Percentiles rank a stretch among this genome's conserved stretches.
Conservation (phyloP, 2,888 invertebrate genomes). For the Antitype chi region DNA sequence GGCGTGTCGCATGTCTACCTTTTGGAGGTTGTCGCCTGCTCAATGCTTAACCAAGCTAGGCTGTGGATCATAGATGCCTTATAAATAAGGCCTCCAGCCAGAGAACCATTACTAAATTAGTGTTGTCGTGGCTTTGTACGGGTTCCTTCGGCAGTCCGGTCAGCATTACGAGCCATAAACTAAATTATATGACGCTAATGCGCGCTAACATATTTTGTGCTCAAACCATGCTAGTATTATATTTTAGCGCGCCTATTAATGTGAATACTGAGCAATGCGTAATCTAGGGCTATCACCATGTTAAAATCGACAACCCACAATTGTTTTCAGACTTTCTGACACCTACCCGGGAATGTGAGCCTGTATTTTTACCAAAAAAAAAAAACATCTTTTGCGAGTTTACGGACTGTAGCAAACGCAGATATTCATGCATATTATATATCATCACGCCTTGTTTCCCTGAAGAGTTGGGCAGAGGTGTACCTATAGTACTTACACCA, state of each 20-base stretch:
- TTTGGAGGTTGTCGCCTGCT: background rate
- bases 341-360: background rate
- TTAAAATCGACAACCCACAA: background rate
- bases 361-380: background rate
- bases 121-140: background rate
- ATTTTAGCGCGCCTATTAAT: background rate
- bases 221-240: background rate
- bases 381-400: background rate
- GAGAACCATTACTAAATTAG: background rate
- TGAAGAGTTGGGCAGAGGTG: no score
- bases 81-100: background rate
- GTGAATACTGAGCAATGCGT: background rate
- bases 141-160: background rate
- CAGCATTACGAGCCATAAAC: conserved; percentile 26
- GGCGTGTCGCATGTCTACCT: background rate
- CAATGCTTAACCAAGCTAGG: background rate
- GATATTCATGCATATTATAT: no score
- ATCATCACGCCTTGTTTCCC: no score
- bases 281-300: background rate
- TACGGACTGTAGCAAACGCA: background rate
- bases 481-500: no score
- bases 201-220: background rate
- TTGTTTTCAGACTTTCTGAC: no score
- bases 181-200: conserved; percentile 25
- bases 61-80: background rate